Percentiles rank a stretch among this genome's conserved stretches.
phyloP scores from a whole-genome alignment of 2,113 vertebrate species.

The Taurulus bubalis region DNA sequence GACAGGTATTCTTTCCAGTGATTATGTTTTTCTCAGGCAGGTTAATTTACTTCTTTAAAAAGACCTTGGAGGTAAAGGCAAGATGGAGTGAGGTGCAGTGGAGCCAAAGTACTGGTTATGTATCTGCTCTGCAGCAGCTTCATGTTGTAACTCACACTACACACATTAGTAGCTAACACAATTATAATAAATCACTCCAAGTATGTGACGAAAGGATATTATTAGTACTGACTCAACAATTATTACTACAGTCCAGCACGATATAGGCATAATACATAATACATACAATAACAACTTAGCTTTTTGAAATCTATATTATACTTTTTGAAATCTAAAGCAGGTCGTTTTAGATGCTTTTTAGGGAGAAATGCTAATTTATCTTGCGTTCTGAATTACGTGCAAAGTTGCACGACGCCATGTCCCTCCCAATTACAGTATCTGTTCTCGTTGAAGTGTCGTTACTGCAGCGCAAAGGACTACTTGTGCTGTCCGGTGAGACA shows the following conservation, averaged over 20 bases:
- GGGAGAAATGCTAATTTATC: not conserved
- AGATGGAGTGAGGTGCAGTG: not conserved
- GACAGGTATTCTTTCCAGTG: no score
- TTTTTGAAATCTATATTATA: not conserved
- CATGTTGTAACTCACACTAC: conserved; percentile 4
- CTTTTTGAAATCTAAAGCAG: not conserved
- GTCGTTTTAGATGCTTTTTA: not conserved
- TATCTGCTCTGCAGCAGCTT: conserved; percentile 21
- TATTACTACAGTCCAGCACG: not conserved
- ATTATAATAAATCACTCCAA: no score
- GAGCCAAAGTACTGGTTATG: conserved; percentile 13
- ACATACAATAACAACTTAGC: not conserved
- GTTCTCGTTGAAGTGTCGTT: not conserved
- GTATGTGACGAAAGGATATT: not conserved
- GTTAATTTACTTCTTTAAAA: not conserved
- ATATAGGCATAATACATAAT: not conserved
- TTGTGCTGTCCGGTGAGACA: not conserved
- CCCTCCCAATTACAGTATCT: not conserved
- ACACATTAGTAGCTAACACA: no score
- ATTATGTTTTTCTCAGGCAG: not conserved
- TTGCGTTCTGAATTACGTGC: not conserved
- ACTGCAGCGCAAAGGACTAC: not conserved
- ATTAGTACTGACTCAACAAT: not conserved
- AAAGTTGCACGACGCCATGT: not conserved
- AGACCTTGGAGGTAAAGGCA: conserved; percentile 9